Base-by-base conservation (phyloP, 2,113 vertebrate species). In the Podilymbus podiceps region DNA sequence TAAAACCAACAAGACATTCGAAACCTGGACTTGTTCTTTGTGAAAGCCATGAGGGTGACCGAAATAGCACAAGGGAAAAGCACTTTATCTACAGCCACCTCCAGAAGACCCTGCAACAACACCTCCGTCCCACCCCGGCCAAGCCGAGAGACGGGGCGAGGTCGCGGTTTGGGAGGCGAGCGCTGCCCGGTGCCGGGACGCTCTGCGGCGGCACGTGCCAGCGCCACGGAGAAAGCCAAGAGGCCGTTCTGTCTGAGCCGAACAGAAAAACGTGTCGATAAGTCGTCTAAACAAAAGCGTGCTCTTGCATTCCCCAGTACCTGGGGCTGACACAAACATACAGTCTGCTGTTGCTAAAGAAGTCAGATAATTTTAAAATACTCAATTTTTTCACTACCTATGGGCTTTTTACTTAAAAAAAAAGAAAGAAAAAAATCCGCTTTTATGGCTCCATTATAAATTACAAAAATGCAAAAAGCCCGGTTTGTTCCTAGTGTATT, bases 111-210 rank as follows among this genome's bases (percentile, higher is more conserved):
- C 20, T 49, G 30, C n/a, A 53, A 38, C 53, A 33, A 44, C 40
- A 3, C 18, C 22, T 75, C 46, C n/a, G 13, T 42, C 17, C n/a
- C 68, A 47, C 12, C 10, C 0, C 0, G 38, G 27, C 15, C 3
- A 28, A 75, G 28, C 15, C 3, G 0, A 47, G 38, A 31, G 15
- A 3, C 19, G 13, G 62, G 66, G 20, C 21, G 40, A 40, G 18
- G 8, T 17, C 2, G 35, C 20, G 46, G 24, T 20, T 67, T 68
- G 4, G 63, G 27, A 87, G 25, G 7, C 2, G 6, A 50, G 35
- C 1, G 4, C 30, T 59, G 35, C 62, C 16, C 4, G 0, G 23
- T 28, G 60, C 50, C 6, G 1, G 19, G 44, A 28, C 22, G 28
- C n/a, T 69, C 44, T 33, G 64, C 22, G 1, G 22, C 33, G 64